phyloP scores from a whole-genome alignment of 2,113 vertebrate genomes.

The Rissa tridactyla region DNA sequence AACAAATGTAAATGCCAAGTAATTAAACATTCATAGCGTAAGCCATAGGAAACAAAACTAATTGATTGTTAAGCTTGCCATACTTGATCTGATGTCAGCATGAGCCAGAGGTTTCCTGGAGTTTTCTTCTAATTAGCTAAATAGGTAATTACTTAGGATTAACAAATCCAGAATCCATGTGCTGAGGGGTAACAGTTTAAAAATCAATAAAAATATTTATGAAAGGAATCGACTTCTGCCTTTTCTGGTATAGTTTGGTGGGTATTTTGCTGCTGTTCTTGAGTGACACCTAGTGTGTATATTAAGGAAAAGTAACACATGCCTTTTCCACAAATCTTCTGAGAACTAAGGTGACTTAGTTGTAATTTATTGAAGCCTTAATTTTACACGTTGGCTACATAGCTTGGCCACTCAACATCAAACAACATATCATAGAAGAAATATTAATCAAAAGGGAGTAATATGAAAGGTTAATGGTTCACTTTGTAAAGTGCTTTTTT shows the following conservation, averaged over 20 bases:
- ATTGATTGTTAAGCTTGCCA: constrained; percentile 12
- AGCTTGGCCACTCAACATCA: neutral
- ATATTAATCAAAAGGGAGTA: neutral
- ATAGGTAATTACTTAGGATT: constrained; percentile 19
- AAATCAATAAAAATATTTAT: neutral
- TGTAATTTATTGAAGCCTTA: neutral
- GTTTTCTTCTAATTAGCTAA: constrained; percentile 46
- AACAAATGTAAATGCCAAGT: neutral
- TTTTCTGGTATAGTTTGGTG: neutral
- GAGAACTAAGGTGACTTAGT: neutral
- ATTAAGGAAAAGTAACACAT: neutral
- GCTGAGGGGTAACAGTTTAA: neutral
- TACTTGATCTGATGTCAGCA: neutral
- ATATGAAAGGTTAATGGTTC: neutral
- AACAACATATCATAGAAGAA: fast-evolving
- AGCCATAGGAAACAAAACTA: constrained; percentile 16
- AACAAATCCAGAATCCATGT: neutral
- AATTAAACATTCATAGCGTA: neutral
- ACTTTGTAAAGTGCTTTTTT: neutral
- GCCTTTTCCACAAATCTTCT: neutral
- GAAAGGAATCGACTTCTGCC: neutral
- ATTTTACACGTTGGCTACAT: neutral
- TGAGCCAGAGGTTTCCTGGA: neutral
- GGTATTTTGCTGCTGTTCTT: neutral
- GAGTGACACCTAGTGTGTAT: constrained; percentile 64